Base-by-base conservation (phyloP, 2,888 invertebrate genomes). In the Azorinus chamasolen region DNA sequence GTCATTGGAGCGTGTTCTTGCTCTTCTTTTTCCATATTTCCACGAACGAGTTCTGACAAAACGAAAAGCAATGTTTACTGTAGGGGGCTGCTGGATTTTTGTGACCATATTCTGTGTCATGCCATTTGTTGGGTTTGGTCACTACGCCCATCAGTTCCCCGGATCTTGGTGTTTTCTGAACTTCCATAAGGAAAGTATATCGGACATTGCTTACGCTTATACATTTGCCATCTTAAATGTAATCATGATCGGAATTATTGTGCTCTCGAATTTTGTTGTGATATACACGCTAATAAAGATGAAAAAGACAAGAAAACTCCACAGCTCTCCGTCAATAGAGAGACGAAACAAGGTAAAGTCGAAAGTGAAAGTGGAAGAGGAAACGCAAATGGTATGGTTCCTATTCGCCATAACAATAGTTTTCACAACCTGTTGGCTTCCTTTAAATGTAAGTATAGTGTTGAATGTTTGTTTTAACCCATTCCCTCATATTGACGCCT, bases 131-230 rank as follows among this genome's bases (percentile, higher is more conserved):
- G 92, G 92, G 3, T 87, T 91, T 63, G 91, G 92, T 16, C 88
- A 87, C 65, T 92, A 90, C 75, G 91, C 87, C 12, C 83, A 86
- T n/a, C 93, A 93, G 79, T 92, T 88, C 84, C 92, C 93, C 1
- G 88, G 90, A 2, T 91, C 91, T 2, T 93, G 92, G 93, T 92
- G 92, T 78, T 93, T 91, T 72, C 80, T 93, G 58, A 91, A 92
- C 76, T 89, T 91, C 57, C 92, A 92, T 75, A 82, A 88, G 57
- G 81, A 87, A 54, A 78, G 76, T 45, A 25, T 51, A 12, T 58
- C 79, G 6, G 89, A 90, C 37, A 71, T 83, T 1, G 88, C 84
- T 1, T 92, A 90, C 73, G 89, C 92, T 3, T 85, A 83, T 45
- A 81, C 84, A 8, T 92, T 89, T 80, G 89, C 91, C 2, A 71